phyloP scores from a whole-genome alignment of 2,888 invertebrate genomes.

The Nomada fabriciana region DNA sequence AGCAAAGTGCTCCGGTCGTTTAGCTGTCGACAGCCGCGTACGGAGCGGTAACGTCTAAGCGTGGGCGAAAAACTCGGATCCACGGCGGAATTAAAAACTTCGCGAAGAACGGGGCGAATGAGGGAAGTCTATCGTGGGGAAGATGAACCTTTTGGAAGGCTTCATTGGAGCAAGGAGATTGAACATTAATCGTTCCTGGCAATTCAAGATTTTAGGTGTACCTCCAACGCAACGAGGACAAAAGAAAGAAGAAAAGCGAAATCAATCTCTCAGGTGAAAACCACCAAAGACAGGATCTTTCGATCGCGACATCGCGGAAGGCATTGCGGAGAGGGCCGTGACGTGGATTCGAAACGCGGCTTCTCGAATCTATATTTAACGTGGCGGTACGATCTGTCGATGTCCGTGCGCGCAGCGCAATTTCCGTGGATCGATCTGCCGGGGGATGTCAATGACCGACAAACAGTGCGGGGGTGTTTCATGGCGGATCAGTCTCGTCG shows the following conservation, averaged over 20 bases:
- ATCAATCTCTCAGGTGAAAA: constrained; percentile 18
- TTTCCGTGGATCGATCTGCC: constrained; percentile 65
- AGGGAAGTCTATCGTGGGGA: background rate
- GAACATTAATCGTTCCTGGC: background rate
- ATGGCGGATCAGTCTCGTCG: constrained; percentile 49
- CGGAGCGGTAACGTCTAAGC: constrained; percentile 19
- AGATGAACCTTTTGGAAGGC: background rate
- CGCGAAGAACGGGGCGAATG: constrained; percentile 13
- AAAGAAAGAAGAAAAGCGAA: background rate
- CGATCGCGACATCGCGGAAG: constrained; percentile 20
- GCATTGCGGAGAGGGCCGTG: background rate
- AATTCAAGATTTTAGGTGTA: background rate
- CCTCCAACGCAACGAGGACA: too few relatives aligned
- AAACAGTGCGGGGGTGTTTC: constrained; percentile 25
- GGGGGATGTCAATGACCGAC: constrained; percentile 64
- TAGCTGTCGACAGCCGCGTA: constrained; percentile 50
- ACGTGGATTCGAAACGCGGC: constrained; percentile 11
- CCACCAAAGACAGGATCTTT: background rate
- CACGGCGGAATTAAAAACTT: constrained; percentile 9
- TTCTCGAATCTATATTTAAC: constrained; percentile 52
- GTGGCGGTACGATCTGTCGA: constrained; percentile 39
- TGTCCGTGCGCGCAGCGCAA: constrained; percentile 43
- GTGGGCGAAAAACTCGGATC: constrained; percentile 12
- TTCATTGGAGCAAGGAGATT: background rate
- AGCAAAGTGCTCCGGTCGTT: constrained; percentile 62